Base-by-base conservation (phyloP, 2,113 vertebrate genomes). In the Axis porcinus region DNA sequence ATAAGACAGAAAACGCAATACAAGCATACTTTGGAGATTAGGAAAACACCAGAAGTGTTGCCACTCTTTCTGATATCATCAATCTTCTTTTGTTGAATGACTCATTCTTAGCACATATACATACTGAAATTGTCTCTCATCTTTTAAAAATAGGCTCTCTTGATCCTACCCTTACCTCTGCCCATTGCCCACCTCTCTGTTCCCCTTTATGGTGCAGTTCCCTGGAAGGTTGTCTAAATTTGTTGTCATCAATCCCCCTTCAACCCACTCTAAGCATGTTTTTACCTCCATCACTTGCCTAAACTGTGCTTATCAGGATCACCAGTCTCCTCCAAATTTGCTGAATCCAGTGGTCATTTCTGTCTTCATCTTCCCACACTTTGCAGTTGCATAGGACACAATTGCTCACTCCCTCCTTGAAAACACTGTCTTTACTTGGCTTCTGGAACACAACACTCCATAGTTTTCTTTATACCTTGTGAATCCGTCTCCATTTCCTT, bases 361-460 rank as follows among this genome's bases (percentile, higher is more conserved):
- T 52, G 50, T 36, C 21, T 45, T 45, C 57, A 12, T 23, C 45
- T 81, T 76, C 33, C 58, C 33, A 54, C 67, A 13, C 13, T 2
- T 15, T 40, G n/a, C 12, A 5, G n/a, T 2, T 5, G 6, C 8
- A 0, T 0, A 10, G 50, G 82, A 23, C 33, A 16, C 15, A 1
- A 1, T 9, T 17, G 8, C 30, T 93, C 19, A 1, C 25, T 84
- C 9, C 33, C 8, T 76, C 67, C 60, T 62, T 28, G 7, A 79
- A 79, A 81, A 40, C 3, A 2, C 43, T 45, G 16, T 92, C 52
- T 78, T 90, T 30, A 0, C 52, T 70, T 62, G 89, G 40, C 89
- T 94, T 67, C 79, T 25, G 60, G 5, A 21, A 60, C n/a, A 23
- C 3, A 17, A 14, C 14, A 50, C 28, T 91, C 40, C 43, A 81